Evolutionary conservation across 2,888 invertebrate species (phyloP), one percentile per base, ranked within the genome.

Genomic region (Octonoba sinensis): DNA sequence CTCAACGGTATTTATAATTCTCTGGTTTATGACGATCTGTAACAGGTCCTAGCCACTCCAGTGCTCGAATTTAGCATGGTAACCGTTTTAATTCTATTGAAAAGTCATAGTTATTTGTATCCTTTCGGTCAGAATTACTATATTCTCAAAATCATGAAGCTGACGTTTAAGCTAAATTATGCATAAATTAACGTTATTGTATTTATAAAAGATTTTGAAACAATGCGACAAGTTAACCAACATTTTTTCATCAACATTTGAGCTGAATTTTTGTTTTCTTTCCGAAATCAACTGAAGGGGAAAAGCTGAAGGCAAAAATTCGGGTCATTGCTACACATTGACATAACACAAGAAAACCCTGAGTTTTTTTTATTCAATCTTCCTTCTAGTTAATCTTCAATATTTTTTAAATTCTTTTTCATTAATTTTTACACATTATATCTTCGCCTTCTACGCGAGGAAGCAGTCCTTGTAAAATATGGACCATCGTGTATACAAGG

Each of bases 321-420:
- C 69, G 81, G 75, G 57, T 60, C 70, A 47, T 66, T 71, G 54
- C 82, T 71, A 82, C 75, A 82, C 82, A 82, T 60, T 72, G 76
- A 82, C 82, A 46, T 46, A 82, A 82, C 71, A 82, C 71, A 76
- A 76, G 72, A 72, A 76, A 82, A 82, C 82, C 82, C 76, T 76
- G 76, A 76, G 76, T 70, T 75, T 66, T 82, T 67, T 75, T 56
- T 36, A 36, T 36, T 72, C 62, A 46, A 57, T 56, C 66, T 71
- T 78, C 57, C 44, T 73, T 73, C 71, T 75, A 72, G 24, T 62
- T 36, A 57, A 54, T 76, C 71, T 81, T 71, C 36, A 11, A 51
- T 24, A 46, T 60, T 66, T 75, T 76, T 79, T 66, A 47, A 44
- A 8, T 44, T 49, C 54, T 56, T 59, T 49, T 47, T 66, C 49